Conservation (phyloP, 2,888 invertebrate genomes). For the Pheosia gnoma region DNA sequence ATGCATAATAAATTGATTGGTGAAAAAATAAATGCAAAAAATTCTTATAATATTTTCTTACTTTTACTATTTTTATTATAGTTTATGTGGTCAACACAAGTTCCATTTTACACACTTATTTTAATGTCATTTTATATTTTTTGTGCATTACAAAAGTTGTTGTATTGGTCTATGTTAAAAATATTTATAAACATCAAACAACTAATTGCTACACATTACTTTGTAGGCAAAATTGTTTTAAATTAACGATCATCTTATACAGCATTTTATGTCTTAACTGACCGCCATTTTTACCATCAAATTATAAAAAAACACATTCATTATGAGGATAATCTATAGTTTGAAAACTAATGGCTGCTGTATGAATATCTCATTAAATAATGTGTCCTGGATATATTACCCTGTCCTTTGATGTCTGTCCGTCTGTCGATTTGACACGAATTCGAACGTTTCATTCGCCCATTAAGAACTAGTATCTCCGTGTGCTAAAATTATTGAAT, state of each 20-base stretch:
- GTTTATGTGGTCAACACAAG: conserved; percentile 8
- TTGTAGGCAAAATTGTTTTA: not conserved
- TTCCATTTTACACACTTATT: not conserved
- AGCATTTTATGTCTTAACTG: not conserved
- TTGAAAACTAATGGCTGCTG: not conserved
- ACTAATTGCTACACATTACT: not conserved
- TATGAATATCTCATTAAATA: too few relatives aligned
- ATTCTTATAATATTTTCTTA: conserved; percentile 39
- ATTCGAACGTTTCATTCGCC: too few relatives aligned
- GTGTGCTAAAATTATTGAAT: too few relatives aligned
- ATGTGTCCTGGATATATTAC: too few relatives aligned
- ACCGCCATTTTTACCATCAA: not conserved
- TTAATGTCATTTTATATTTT: not conserved
- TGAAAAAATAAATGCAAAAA: conserved; percentile 58
- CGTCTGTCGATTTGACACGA: too few relatives aligned
- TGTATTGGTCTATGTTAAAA: conserved; percentile 1
- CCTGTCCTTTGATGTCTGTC: too few relatives aligned
- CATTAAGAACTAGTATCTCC: too few relatives aligned
- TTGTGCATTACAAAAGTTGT: not conserved
- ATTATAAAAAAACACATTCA: not conserved
- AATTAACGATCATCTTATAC: not conserved
- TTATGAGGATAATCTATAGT: conserved; percentile 2
- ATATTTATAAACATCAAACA: not conserved
- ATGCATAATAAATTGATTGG: conserved; percentile 38
- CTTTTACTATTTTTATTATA: conserved; percentile 47